Evolutionary conservation across 2,797 vertebrate species (phyloP), one percentile per base, ranked within the genome.

Genomic region (Allobates femoralis): DNA sequence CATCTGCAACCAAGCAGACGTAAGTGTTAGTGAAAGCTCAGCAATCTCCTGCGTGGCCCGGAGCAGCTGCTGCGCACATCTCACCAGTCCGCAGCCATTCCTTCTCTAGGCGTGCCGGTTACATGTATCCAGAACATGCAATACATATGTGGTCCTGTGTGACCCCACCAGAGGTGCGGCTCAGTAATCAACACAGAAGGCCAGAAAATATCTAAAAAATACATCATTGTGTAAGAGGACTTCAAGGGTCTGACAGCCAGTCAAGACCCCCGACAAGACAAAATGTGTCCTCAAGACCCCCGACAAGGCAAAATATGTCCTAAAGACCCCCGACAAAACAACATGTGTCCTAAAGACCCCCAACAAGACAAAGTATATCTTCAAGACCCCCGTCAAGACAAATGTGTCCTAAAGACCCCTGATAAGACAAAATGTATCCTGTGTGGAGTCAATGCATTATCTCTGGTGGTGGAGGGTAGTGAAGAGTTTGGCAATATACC

Each of bases 1-100:
- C 21, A 81, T 86, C 30, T 46, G 69, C 85, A 86, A 28, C 78
- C 85, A 56, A 76, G 85, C 79, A 62, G 28, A 76, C 19, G 1
- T 50, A 75, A 76, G 56, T 12, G 11, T 28, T 10, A 75, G 21
- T 76, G 78, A 81, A 75, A 58, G 51, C 84, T 85, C 76, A 71
- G 66, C 85, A 64, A 37, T 62, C 67, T 74, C 53, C 26, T 56
- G 55, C 34, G 23, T 64, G 67, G 55, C 30, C 67, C n/a, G 28
- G 7, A 67, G 64, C 85, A 50, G 64, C 50, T 64, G 51, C 10
- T 21, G 6, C 75, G 19, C 32, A 26, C 58, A n/a, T 67, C 75
- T 26, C 84, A 11, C 32, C 30, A 41, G 74, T 19, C 10, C 32
- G 21, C 37, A 26, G 11, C 11, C 14, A 16, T 8, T 16, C 28